Evolutionary conservation across 1,140 invertebrate species (phyloP), one percentile per base, ranked within the genome.

Genomic region (Melipona quadrifasciata): DNA sequence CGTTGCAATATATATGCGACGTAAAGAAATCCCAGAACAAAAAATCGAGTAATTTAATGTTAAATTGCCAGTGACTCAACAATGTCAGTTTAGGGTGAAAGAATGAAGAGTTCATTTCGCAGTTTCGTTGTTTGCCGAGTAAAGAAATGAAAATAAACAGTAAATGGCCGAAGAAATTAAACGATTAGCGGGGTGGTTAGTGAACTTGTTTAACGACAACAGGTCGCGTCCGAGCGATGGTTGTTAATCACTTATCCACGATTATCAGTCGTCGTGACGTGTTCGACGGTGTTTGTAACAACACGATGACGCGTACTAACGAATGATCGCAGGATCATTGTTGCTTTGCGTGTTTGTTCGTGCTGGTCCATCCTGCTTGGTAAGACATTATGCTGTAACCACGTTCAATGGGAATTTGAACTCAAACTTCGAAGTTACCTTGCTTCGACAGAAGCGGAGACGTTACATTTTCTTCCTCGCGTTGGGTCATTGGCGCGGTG

Each of bases 331-430:
- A 89, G 86, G 88, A 82, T 86, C 88, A 86, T 88, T 89, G 70
- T 89, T 86, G 88, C 88, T 90, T 86, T 87, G 86, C 86, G 84
- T 90, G 89, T 90, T 89, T 90, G 86, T 89, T 75, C 86, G 78
- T 89, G 88, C 88, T 88, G 88, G 88, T 85, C 86, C 86, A 88
- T 84, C 84, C 89, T 78, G 89, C 89, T 90, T 90, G 89, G 89
- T 90, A 90, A 89, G 89, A 89, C 81, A 89, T 77, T 34, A 70
- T 64, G 79, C 84, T 82, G n/a, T 53, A 24, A 58, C 3, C 39
- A 84, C 68, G 74, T 68, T 86, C 31, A 74, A 58, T 55, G 74
- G 70, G 58, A 47, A 31, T 10, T 3, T 39, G 6, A 2, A 2
- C 39, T 47, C 12, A 67, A 31, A 24, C 14, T 2, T 16, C 14